Conservation (phyloP, 2,888 invertebrate species). For the Germaria angustata region DNA sequence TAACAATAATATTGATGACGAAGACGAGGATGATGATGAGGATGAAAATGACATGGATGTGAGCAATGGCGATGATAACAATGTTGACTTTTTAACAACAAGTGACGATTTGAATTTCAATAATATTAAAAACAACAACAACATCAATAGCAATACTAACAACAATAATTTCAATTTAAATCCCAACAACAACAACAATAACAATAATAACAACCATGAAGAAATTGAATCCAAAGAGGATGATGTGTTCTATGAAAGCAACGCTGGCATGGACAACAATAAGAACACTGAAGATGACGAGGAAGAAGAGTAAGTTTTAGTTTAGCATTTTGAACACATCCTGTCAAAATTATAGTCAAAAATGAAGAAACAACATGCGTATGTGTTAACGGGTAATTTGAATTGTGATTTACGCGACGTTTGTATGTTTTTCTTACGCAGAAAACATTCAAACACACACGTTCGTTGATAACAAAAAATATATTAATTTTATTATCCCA, state of each 20-base stretch:
- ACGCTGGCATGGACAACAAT: conserved; percentile 82
- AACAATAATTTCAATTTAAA: conserved; percentile 82
- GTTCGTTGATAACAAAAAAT: no score
- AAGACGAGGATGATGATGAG: conserved; percentile 70
- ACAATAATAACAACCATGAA: conserved; percentile 50
- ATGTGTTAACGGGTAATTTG: neutral
- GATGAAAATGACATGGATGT: conserved; percentile 82
- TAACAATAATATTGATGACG: conserved; percentile 77
- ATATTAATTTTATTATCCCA: neutral
- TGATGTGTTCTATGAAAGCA: conserved; percentile 87
- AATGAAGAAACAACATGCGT: neutral
- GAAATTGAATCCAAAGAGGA: conserved; percentile 81
- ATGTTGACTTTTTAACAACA: conserved; percentile 63
- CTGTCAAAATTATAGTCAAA: neutral
- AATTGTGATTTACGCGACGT: neutral
- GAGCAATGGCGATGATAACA: conserved; percentile 71
- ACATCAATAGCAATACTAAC: conserved; percentile 53
- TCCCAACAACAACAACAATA: conserved; percentile 70
- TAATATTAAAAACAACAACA: conserved; percentile 48
- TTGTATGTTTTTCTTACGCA: neutral
- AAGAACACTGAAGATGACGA: conserved; percentile 81
- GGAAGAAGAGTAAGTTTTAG: conserved; percentile 81
- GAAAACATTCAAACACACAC: neutral
- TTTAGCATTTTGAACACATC: neutral
- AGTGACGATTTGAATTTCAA: conserved; percentile 65